A percentile compares a stretch with the other conserved stretches of the same genome.
These are phyloP conservation scores for Sylvilagus bachmani DNA, from an alignment of 2,113 vertebrate species.

Conservation along the genomic window DNA sequence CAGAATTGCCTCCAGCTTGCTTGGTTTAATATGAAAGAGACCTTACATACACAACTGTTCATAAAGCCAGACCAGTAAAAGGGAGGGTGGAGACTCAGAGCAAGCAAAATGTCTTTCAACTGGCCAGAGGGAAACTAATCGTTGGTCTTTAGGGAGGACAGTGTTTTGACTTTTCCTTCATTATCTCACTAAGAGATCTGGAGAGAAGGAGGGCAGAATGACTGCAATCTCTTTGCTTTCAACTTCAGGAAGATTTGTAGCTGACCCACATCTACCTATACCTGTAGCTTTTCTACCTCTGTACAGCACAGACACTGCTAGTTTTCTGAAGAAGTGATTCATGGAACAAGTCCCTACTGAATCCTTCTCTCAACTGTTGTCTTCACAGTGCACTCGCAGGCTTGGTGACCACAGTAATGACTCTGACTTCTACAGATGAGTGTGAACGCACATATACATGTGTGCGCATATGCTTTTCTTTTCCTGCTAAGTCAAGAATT, in stretches of 20 bases:
- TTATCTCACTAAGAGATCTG: not conserved
- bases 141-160: not conserved
- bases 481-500: not conserved
- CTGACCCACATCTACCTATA: not conserved
- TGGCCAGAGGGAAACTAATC: not conserved
- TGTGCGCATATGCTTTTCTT: not conserved
- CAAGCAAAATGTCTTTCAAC: not conserved
- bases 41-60: not conserved
- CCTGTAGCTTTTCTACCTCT: not conserved
- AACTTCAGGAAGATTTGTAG: not conserved
- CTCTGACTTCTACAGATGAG: not conserved
- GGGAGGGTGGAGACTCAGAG: not conserved
- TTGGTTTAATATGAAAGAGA: slow-evolving; percentile 6
- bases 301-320: not conserved
- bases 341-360: not conserved
- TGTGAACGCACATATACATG: too few species aligned
- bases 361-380: not conserved
- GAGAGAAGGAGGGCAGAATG: not conserved
- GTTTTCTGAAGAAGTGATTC: slow-evolving; percentile 23
- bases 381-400: not conserved
- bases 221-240: not conserved
- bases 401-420: not conserved
- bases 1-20: not conserved
- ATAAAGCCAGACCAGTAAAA: not conserved
- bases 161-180: not conserved